These are phyloP conservation scores for Osedax fenrisi DNA, from an alignment of 2,888 invertebrate genomes.

Conservation along the genomic window DNA sequence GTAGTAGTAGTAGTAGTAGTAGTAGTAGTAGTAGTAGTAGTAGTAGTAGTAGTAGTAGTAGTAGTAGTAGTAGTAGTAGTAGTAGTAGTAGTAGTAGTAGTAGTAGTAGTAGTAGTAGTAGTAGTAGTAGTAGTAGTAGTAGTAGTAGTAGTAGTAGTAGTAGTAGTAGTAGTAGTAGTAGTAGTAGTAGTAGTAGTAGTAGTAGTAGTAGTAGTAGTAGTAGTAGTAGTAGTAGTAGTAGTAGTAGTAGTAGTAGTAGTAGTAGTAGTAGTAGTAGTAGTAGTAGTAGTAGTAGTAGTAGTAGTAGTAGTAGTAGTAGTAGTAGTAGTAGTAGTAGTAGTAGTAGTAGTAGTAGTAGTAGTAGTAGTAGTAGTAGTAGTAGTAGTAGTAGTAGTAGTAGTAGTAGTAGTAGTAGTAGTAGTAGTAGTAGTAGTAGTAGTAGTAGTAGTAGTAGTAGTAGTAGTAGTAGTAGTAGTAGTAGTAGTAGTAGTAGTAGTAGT, in stretches of 20 bases:
- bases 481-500: not conserved
- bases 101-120: conserved; percentile 5
- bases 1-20: conserved; percentile 2
- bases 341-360: not conserved
- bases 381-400: not conserved
- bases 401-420: not conserved
- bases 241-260: not conserved
- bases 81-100: conserved; percentile 5
- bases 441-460: not conserved
- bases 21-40: not conserved
- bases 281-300: not conserved
- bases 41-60: conserved; percentile 9
- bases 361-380: not conserved
- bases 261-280: not conserved
- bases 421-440: not conserved
- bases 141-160: conserved; percentile 2
- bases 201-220: not conserved
- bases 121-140: not conserved
- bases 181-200: not conserved
- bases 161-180: not conserved
- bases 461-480: not conserved
- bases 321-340: not conserved
- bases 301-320: not conserved
- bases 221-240: not conserved
- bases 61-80: conserved; percentile 16